Evolutionary conservation across 2,113 vertebrate genomes (phyloP), one percentile per base, ranked within the genome.

Genomic region (Pseudopodoces humilis): DNA sequence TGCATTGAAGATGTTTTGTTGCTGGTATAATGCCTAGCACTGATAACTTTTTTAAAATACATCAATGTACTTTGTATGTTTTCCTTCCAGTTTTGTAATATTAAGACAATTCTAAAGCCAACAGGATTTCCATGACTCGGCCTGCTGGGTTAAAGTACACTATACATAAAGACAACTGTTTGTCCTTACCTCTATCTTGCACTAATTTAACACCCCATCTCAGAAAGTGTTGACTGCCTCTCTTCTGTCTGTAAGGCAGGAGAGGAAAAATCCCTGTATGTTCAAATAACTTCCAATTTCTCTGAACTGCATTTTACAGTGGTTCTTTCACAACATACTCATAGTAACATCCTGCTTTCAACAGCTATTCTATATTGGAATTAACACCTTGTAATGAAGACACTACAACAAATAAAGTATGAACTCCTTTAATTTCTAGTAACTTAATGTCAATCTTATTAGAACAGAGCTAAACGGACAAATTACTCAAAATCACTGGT

Each of bases 401-500:
- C 67, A 89, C 15, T 55, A 91, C 17, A 92, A 94, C 41, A 80
- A 86, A 80, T 46, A 74, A 64, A 74, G 50, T 49, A 62, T 6
- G 2, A 78, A 71, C 39, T 77, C 59, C 88, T 67, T 92, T 81
- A 83, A 92, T 49, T 83, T 90, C 76, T 86, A 14, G 14, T 84
- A 93, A 52, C 39, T 39, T 91, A 83, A 74, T 27, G 33, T 77
- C 84, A 95, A 15, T 75, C 69, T 68, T 76, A 46, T 41, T 70
- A 88, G 59, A 86, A 92, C 14, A 86, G 60, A 28, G 52, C 37
- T 81, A 94, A 94, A 94, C 15, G 28, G 72, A 86, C 64, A 90
- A 90, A 83, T 86, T 76, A 94, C 82, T 88, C 80, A 83, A 96
- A 93, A 71, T 78, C 83, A 84, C 58, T 78, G 35, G 60, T 94